A percentile compares a stretch with the other conserved stretches of the same genome.
phyloP scores from a whole-genome alignment of 2,888 invertebrate genomes.

The Polyploca ridens region DNA sequence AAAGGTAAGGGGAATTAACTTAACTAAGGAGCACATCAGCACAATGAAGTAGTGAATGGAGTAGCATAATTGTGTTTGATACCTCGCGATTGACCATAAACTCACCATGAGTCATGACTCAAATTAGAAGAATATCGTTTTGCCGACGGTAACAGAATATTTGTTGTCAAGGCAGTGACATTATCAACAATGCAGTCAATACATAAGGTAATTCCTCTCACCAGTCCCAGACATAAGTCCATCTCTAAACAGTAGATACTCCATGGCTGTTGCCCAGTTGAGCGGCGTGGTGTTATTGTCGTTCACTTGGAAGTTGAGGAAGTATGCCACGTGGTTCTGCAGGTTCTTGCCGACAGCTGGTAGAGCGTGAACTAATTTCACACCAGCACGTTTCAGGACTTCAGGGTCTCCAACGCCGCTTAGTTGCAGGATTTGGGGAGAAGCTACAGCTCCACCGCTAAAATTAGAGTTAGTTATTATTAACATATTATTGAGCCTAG shows the following conservation, averaged over 20 bases:
- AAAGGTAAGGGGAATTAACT: too few species aligned
- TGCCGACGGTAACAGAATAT: too few species aligned
- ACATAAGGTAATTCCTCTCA: conserved; percentile 26
- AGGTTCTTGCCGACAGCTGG: conserved; percentile 94
- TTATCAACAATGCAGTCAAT: not conserved
- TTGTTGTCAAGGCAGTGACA: too few species aligned
- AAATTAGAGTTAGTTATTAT: not conserved
- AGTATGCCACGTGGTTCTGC: conserved; percentile 93
- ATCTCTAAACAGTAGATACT: conserved; percentile 93
- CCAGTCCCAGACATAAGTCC: conserved; percentile 96
- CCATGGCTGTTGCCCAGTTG: conserved; percentile 97
- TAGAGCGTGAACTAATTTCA: conserved; percentile 88
- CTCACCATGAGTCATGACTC: too few species aligned
- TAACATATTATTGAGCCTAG: too few species aligned
- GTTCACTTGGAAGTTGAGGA: conserved; percentile 91
- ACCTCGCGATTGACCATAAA: too few species aligned
- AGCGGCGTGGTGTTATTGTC: conserved; percentile 93
- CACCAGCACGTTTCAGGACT: conserved; percentile 86
- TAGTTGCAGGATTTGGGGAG: conserved; percentile 95
- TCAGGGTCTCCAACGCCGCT: conserved; percentile 94
- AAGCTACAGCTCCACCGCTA: conserved; percentile 94
- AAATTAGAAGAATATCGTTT: too few species aligned
- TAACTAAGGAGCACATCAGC: too few species aligned
- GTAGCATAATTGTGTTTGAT: too few species aligned
- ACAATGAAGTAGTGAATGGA: too few species aligned